Evolutionary conservation across 2,888 invertebrate genomes (phyloP), one percentile per base, ranked within the genome.

Genomic region (Macrophya annulata): DNA sequence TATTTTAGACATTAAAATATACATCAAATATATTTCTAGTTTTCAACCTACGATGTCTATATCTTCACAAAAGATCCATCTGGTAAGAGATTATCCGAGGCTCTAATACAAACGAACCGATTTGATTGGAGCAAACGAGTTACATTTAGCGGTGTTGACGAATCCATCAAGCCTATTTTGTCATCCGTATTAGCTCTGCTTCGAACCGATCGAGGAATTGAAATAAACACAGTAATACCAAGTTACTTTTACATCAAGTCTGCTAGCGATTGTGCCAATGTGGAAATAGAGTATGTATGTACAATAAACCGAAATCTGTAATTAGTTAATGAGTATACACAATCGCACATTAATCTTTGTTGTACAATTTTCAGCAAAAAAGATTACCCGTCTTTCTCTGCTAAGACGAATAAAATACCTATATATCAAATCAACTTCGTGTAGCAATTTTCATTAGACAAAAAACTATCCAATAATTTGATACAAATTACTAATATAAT

Each of bases 31-130:
- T 85, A 87, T 87, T 48, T 77, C n/a, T 43, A 86, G 87, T 76
- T 9, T 85, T 51, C 85, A 51, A 6, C 85, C 43, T 84, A 76
- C 48, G 51, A 68, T 82, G 62, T 90, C 45, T 87, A 91, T 85
- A 68, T 90, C 43, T 93, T 91, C 86, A 90, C 92, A 8, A 87
- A 91, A 45, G 89, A 92, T 37, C 87, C 89, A 48, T 88, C 86
- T 55, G 88, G 89, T 77, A 85, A 88, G 48, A 84, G 79, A 15
- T 87, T 93, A 65, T 86, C 87, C 37, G 87, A 90, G 40, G 87
- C 86, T 37, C 51, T 93, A 43, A 86, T 86, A 43, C 87, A 89
- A 85, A 90, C 92, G 9, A 89, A 89, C 85, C 72, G 86, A 21
- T 89, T 93, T 37, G 87, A 92, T 74, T 93, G 91, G 90, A 89